phyloP scores from a whole-genome alignment of 2,797 vertebrate species.

The Poeciliopsis gracilis region DNA sequence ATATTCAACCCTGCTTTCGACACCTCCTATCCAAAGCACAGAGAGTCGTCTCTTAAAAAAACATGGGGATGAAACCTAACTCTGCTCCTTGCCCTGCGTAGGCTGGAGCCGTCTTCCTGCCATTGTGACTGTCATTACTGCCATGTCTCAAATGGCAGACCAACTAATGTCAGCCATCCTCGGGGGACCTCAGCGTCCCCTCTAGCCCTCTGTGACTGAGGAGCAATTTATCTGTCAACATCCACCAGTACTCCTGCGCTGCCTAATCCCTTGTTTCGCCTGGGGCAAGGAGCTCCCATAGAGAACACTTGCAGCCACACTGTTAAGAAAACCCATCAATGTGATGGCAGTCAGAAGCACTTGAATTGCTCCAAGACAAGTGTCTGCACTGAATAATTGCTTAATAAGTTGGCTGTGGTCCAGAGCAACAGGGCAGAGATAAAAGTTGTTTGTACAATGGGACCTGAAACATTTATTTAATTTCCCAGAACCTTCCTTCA shows the following conservation, averaged over 20 bases:
- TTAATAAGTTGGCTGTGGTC: constrained; percentile 54
- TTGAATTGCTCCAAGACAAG: constrained; percentile 67
- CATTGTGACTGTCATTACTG: constrained; percentile 79
- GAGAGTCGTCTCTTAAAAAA: constrained; percentile 74
- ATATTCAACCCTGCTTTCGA: constrained; percentile 77
- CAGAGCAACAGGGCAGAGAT: constrained; percentile 45
- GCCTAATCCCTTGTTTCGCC: constrained; percentile 73
- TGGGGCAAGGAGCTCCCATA: constrained; percentile 64
- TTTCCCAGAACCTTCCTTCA: background rate
- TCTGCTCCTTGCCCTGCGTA: constrained; percentile 71
- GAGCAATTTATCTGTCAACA: constrained; percentile 85
- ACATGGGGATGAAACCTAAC: constrained; percentile 79
- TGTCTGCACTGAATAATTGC: constrained; percentile 57
- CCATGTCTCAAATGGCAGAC: constrained; percentile 72
- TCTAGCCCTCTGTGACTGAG: constrained; percentile 72
- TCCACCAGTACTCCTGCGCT: constrained; percentile 66
- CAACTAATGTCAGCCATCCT: constrained; percentile 72
- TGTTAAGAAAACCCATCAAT: constrained; percentile 63
- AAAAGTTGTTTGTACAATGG: constrained; percentile 11
- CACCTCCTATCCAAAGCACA: constrained; percentile 76
- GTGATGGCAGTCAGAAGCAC: constrained; percentile 55
- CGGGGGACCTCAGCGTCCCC: constrained; percentile 67
- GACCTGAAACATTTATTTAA: background rate
- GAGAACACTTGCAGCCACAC: constrained; percentile 57
- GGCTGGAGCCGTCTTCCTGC: constrained; percentile 75